Base-by-base conservation (phyloP, 2,797 vertebrate genomes). In the Rhadinocentrus ornatus region DNA sequence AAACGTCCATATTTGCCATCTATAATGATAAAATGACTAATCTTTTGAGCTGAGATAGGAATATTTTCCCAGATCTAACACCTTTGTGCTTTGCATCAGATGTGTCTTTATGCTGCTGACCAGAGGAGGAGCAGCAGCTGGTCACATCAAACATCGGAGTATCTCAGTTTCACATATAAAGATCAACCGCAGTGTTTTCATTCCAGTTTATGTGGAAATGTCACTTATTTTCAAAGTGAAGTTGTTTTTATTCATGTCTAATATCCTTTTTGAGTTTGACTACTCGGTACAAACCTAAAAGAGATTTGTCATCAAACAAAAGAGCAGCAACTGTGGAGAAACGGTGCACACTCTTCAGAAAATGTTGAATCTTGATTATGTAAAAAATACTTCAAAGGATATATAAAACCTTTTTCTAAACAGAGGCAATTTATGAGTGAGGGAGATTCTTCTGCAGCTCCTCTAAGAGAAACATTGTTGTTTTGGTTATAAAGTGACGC, bases 131-230 rank as follows among this genome's bases (percentile, higher is more conserved):
- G 63, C 72, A 73, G 55, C 69, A 73, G 82, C 80, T 66, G 84
- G 77, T 75, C 71, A 81, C 71, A 88, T 90, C 88, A 87, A 81
- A 86, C 85, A 72, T 77, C 22, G 35, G 67, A 69, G 80, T 54
- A 62, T 84, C 84, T 89, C 81, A 32, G 73, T 86, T 82, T 84
- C 84, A 87, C 85, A 84, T 76, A 67, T 82, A 80, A 71, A 86
- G 75, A 88, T 88, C 82, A 89, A 88, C 24, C 69, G 64, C 78
- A 62, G 31, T 84, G 78, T 87, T 89, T 88, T 86, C 76, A 75
- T 87, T 86, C 81, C 81, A 22, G 80, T 82, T 86, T 85, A 88
- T 83, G 83, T 81, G 81, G 86, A 91, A 89, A 89, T 88, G 87
- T 88, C 89, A 83, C 75, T 62, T 84, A 63, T 26, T 86, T 89